Percentiles rank a stretch among this genome's conserved stretches.
These are phyloP conservation scores for Aurelia aurita DNA, from an alignment of 30 jellyfish, hydroid and myxozoan species.

Conservation along the genomic window DNA sequence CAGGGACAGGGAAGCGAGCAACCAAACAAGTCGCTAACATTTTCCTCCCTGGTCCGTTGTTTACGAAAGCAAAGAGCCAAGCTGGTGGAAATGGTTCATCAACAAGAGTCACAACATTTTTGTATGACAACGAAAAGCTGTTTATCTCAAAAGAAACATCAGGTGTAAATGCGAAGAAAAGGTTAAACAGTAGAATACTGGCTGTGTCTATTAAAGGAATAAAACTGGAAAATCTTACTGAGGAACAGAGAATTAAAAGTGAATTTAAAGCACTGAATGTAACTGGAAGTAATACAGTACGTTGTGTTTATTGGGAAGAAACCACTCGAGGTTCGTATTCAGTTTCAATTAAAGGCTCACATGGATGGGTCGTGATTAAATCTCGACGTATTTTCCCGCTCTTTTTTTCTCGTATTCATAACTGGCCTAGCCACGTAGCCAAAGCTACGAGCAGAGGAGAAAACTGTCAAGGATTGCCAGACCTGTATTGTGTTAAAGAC, in stretches of 20 bases:
- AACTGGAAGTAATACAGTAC: neutral
- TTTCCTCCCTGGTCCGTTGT: constrained; percentile 31
- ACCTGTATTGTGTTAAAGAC: no score
- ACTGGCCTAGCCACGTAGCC: no score
- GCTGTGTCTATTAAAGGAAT: constrained; percentile 53
- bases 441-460: no score
- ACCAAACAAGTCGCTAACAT: constrained; percentile 15
- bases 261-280: constrained; percentile 1
- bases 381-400: no score
- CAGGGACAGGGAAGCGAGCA: neutral
- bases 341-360: no score
- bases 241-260: constrained; percentile 31
- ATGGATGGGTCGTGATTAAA: no score
- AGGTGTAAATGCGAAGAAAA: constrained; percentile 13
- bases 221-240: constrained; percentile 31
- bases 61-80: constrained; percentile 11
- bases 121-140: constrained; percentile 40
- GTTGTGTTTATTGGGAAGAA: constrained; percentile 49
- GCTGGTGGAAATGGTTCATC: neutral
- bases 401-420: no score
- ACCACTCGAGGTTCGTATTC: neutral
- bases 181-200: constrained; percentile 29
- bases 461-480: no score
- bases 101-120: constrained; percentile 24
- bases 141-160: constrained; percentile 16